A percentile compares a stretch with the other conserved stretches of the same genome.
These are phyloP conservation scores for Eupeodes luniger DNA, from an alignment of 2,888 invertebrate species.

Conservation along the genomic window DNA sequence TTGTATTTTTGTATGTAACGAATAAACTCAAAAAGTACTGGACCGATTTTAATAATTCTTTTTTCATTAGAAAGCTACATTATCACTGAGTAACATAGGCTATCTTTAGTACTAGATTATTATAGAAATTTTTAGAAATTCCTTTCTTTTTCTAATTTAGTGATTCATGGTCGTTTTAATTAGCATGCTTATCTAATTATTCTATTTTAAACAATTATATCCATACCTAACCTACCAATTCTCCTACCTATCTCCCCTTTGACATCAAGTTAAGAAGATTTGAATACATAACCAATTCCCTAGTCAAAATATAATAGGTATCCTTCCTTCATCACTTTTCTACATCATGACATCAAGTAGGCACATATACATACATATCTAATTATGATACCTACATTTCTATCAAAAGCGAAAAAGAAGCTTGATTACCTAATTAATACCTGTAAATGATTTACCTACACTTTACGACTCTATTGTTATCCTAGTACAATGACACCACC, in stretches of 20 bases:
- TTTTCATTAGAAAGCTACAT: too few relatives aligned
- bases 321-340: neutral
- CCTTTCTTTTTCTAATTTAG: too few relatives aligned
- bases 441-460: conserved; percentile 40
- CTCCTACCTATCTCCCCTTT: too few relatives aligned
- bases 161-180: too few relatives aligned
- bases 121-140: too few relatives aligned
- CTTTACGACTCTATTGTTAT: conserved; percentile 40
- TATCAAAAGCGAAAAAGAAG: conserved; percentile 8
- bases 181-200: too few relatives aligned
- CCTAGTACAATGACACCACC: conserved; percentile 46
- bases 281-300: neutral
- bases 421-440: conserved; percentile 57
- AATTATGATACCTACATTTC: conserved; percentile 3
- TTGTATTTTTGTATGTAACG: too few relatives aligned
- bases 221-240: neutral
- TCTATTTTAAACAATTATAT: neutral
- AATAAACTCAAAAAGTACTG: too few relatives aligned
- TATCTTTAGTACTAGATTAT: too few relatives aligned
- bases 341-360: neutral
- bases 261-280: neutral
- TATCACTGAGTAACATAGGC: too few relatives aligned
- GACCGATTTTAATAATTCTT: too few relatives aligned
- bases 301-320: neutral
- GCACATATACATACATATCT: conserved; percentile 7